Evolutionary conservation across 2,113 vertebrate species (phyloP).

Genomic region (Atractosteus spatula): DNA sequence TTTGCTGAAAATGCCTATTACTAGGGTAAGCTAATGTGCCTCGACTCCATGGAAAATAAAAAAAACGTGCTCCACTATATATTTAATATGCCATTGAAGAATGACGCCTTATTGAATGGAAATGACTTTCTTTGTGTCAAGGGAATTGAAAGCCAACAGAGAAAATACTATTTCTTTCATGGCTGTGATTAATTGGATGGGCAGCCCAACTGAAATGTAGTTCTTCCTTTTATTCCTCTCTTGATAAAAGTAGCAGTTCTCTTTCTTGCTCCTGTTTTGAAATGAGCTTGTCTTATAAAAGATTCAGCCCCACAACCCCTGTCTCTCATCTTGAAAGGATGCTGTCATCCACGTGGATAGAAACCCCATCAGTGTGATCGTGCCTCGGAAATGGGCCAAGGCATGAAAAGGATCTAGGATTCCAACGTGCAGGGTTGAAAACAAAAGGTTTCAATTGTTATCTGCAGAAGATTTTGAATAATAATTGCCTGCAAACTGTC

Average conservation of each 20-base stretch:
- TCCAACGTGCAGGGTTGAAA: not conserved
- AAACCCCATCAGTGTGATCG: not conserved
- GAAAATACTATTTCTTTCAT: not conserved
- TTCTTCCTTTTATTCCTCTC: not conserved
- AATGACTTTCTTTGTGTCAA: not conserved
- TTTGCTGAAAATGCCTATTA: too few species aligned
- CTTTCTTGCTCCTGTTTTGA: not conserved
- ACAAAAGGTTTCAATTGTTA: too few species aligned
- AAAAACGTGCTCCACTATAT: not conserved
- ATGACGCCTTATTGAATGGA: not conserved
- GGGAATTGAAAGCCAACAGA: slow-evolving; percentile 1
- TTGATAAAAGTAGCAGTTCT: not conserved
- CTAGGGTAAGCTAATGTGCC: not conserved
- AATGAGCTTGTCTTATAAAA: not conserved
- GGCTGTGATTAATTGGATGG: not conserved
- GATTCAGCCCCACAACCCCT: not conserved
- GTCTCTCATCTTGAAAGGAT: not conserved
- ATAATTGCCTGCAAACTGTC: too few species aligned
- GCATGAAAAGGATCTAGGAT: not conserved
- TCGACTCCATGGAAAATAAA: too few species aligned
- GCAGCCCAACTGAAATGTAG: not conserved
- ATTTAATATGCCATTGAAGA: not conserved
- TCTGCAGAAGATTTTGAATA: too few species aligned
- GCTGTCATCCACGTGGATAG: not conserved
- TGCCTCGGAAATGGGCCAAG: not conserved